These are phyloP conservation scores for Petrosia ficiformis DNA, from an alignment of 37 sponge, comb jelly and placozoan species.

Conservation along the genomic window DNA sequence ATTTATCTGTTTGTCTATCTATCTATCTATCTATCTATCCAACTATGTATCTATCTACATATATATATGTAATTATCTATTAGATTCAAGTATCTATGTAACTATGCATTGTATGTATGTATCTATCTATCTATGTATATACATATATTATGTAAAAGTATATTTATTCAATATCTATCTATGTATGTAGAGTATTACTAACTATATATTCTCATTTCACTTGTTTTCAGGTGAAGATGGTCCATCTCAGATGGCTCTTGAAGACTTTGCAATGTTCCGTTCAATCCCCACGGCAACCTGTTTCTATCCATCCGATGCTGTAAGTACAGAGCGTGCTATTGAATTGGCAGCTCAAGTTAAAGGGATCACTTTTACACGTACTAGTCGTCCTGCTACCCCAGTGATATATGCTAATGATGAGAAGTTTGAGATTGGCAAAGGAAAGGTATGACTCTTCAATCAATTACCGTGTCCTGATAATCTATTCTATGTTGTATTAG, in stretches of 20 bases:
- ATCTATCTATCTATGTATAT: no score
- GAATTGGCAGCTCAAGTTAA: constrained; percentile 94
- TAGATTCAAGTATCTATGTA: neutral
- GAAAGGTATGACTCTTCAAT: constrained; percentile 81
- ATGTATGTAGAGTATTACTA: no score
- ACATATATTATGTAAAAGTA: neutral
- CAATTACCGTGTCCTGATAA: neutral
- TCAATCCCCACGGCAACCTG: constrained; percentile 80
- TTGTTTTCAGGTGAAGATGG: constrained; percentile 91
- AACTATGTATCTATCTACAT: no score
- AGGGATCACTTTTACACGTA: constrained; percentile 94
- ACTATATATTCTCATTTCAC: neutral
- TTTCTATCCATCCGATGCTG: constrained; percentile 98
- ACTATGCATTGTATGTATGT: neutral
- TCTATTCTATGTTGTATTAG: no score
- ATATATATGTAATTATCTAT: neutral
- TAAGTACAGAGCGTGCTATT: constrained; percentile 91
- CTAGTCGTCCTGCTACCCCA: constrained; percentile 80
- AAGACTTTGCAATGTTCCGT: constrained; percentile 97
- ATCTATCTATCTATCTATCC: no score
- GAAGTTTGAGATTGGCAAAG: constrained; percentile 93
- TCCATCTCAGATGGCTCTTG: constrained; percentile 98
- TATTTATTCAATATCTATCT: neutral
- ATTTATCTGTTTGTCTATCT: no score
- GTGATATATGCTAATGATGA: constrained; percentile 90